Conservation (phyloP, 2,797 vertebrate species). For the Decapterus maruadsi region DNA sequence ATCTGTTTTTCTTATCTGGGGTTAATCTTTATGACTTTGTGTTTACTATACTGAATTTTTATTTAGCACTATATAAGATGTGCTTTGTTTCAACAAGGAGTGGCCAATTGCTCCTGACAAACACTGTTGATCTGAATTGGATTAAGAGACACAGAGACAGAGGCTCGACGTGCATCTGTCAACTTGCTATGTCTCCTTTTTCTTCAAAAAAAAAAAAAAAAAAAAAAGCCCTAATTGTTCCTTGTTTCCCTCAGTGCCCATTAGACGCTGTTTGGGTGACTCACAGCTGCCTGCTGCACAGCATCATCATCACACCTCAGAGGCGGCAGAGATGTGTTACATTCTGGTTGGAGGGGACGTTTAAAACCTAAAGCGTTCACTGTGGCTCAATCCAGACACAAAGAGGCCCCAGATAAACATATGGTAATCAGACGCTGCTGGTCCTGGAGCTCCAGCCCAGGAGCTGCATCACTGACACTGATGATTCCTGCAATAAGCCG, state of each 20-base stretch:
- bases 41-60: not conserved
- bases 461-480: constrained; percentile 14
- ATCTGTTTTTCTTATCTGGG: not conserved
- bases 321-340: constrained; percentile 31
- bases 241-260: constrained; percentile 15
- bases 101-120: not conserved
- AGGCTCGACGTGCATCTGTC: not conserved
- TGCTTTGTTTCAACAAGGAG: not conserved
- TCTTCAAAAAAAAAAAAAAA: no score
- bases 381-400: constrained; percentile 52
- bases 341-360: constrained; percentile 14
- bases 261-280: constrained; percentile 26
- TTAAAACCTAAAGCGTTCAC: constrained; percentile 24
- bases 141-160: not conserved
- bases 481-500: not conserved
- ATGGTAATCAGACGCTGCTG: constrained; percentile 27
- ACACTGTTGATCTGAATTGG: not conserved
- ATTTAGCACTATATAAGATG: not conserved
- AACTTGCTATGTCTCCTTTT: not conserved
- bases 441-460: constrained; percentile 15
- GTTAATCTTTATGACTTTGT: not conserved
- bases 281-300: constrained; percentile 51
- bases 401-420: constrained; percentile 55
- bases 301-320: constrained; percentile 4
- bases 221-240: not conserved